Conservation (phyloP, 1,140 invertebrate species). For the Epicauta chinensis region DNA sequence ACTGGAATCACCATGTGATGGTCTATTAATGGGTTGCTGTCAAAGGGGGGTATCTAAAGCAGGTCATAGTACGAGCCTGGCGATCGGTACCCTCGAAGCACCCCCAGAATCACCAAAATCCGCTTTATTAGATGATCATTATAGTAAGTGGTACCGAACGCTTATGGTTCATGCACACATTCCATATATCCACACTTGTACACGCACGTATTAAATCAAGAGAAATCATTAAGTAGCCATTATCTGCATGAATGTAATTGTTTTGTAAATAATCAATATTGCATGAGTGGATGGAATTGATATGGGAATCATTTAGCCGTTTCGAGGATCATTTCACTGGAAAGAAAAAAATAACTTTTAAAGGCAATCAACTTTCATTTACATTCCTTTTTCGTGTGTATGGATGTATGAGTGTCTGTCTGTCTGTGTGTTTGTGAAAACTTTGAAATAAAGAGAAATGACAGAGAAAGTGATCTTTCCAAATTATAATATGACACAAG, state of each 20-base stretch:
- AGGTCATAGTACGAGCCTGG: conserved; percentile 56
- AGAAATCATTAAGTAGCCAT: not conserved
- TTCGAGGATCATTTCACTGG: too few relatives aligned
- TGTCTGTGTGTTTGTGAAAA: conserved; percentile 1
- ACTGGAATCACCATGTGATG: conserved; percentile 76
- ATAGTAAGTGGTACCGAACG: conserved; percentile 36
- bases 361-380: not conserved
- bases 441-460: not conserved
- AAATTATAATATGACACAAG: not conserved
- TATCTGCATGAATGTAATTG: not conserved
- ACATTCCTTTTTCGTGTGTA: not conserved
- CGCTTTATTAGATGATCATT: conserved; percentile 39
- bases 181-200: too few relatives aligned
- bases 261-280: not conserved
- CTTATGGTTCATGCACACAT: conserved; percentile 9
- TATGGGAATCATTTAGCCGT: not conserved
- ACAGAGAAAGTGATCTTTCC: conserved; percentile 10
- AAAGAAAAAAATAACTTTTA: not conserved
- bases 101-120: conserved; percentile 46
- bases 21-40: conserved; percentile 83
- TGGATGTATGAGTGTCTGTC: conserved; percentile 6
- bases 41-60: conserved; percentile 66
- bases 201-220: not conserved
- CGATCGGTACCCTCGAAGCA: conserved; percentile 50
- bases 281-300: not conserved